These are phyloP conservation scores for Bothrops alternatus DNA, from an alignment of 2,797 vertebrate species.

Conservation along the genomic window DNA sequence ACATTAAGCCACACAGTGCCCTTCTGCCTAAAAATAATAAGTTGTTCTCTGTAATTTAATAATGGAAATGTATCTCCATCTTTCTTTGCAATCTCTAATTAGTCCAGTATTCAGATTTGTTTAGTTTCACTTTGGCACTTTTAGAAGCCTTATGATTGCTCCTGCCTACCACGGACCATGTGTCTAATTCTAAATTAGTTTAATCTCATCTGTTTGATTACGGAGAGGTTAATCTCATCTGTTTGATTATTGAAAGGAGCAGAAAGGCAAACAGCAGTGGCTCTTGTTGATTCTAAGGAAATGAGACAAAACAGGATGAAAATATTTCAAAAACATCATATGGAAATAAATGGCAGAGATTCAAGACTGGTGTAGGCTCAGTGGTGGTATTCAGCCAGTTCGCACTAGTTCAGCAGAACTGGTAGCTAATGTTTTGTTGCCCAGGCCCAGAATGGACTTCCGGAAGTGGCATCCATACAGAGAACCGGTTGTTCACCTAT, in stretches of 20 bases:
- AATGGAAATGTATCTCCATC: background rate
- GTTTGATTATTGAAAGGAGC: background rate
- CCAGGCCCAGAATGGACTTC: no score
- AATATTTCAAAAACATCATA: background rate
- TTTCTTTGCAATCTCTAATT: background rate
- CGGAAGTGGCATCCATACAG: no score
- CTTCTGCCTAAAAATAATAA: background rate
- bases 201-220: background rate
- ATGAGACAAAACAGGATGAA: background rate
- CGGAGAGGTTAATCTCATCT: background rate
- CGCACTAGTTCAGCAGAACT: no score
- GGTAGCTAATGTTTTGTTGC: no score
- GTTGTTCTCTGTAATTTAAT: background rate
- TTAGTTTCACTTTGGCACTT: background rate
- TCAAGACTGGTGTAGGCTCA: background rate
- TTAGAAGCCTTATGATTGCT: background rate
- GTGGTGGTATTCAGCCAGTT: no score
- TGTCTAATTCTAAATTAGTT: background rate
- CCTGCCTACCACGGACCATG: background rate
- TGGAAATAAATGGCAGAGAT: background rate
- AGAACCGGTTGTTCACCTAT: no score
- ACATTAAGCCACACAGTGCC: background rate
- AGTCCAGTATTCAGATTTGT: background rate
- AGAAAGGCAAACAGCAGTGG: background rate
- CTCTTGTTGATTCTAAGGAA: background rate